These are phyloP conservation scores for Nanorana parkeri DNA, from an alignment of 2,113 vertebrate species.

Conservation along the genomic window DNA sequence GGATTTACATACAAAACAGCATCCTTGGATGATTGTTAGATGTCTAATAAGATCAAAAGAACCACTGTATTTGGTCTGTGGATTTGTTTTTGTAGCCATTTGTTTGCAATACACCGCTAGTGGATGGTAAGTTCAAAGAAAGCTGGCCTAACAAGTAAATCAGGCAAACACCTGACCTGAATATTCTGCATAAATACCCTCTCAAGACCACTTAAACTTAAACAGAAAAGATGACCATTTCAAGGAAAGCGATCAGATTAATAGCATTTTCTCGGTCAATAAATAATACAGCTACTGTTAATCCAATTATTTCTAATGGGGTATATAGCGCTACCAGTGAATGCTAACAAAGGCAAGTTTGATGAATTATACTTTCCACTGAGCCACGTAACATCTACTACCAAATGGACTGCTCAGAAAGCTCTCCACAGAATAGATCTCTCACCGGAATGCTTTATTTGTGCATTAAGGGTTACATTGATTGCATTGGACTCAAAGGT, in stretches of 20 bases:
- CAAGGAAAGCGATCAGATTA: not conserved
- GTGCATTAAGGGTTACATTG: constrained; percentile 52
- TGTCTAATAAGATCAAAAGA: constrained; percentile 1
- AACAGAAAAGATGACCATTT: not conserved
- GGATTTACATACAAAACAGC: not conserved
- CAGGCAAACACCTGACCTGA: not conserved
- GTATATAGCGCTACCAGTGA: not conserved
- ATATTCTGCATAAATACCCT: not conserved
- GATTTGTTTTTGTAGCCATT: not conserved
- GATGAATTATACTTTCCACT: constrained; percentile 38
- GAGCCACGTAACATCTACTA: constrained; percentile 16
- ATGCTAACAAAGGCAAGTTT: constrained; percentile 26
- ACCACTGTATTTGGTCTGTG: too few species aligned
- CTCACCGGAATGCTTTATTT: constrained; percentile 43
- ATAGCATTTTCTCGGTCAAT: not conserved
- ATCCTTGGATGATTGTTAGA: not conserved
- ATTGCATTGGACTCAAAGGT: constrained; percentile 49
- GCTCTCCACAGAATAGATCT: constrained; percentile 25
- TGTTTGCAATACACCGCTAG: not conserved
- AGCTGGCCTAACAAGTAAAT: not conserved
- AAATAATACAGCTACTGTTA: not conserved
- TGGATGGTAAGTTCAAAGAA: not conserved
- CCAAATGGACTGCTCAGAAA: constrained; percentile 20
- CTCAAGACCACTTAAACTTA: not conserved
- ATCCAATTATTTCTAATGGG: not conserved